Conservation (phyloP, 2,797 vertebrate genomes). For the Coregonus sp. region DNA sequence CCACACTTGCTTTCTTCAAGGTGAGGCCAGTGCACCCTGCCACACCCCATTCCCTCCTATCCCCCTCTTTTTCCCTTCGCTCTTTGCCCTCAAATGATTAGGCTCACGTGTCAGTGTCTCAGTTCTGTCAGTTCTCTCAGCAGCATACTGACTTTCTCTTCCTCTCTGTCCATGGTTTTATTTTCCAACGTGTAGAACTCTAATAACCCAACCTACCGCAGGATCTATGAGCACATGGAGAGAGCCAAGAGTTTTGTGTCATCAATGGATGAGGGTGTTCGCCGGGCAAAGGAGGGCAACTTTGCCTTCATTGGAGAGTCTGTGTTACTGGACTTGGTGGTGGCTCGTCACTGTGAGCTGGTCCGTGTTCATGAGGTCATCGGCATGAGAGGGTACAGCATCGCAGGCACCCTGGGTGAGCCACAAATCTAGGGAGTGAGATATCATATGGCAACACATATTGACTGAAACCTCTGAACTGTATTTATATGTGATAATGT, state of each 20-base stretch:
- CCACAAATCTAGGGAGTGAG: not conserved
- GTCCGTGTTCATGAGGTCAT: conserved; percentile 81
- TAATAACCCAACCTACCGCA: conserved; percentile 82
- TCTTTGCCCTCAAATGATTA: not conserved
- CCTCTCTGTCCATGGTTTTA: not conserved
- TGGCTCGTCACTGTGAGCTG: conserved; percentile 84
- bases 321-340: conserved; percentile 83
- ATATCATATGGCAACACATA: not conserved
- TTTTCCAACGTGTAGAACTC: conserved; percentile 75
- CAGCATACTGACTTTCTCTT: not conserved
- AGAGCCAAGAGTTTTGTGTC: conserved; percentile 80
- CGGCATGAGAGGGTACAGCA: conserved; percentile 86
- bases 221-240: conserved; percentile 89
- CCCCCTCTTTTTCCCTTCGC: not conserved
- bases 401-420: conserved; percentile 81
- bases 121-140: not conserved
- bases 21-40: conserved; percentile 52
- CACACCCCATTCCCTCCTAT: too few species aligned
- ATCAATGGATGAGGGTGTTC: conserved; percentile 84
- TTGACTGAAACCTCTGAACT: not conserved
- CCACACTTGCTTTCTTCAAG: conserved; percentile 87
- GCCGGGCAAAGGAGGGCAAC: conserved; percentile 77
- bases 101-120: not conserved
- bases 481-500: not conserved
- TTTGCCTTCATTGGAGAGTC: conserved; percentile 91